phyloP scores from a whole-genome alignment of 2,797 vertebrate genomes.

The Mormyrus proboscirostris region DNA sequence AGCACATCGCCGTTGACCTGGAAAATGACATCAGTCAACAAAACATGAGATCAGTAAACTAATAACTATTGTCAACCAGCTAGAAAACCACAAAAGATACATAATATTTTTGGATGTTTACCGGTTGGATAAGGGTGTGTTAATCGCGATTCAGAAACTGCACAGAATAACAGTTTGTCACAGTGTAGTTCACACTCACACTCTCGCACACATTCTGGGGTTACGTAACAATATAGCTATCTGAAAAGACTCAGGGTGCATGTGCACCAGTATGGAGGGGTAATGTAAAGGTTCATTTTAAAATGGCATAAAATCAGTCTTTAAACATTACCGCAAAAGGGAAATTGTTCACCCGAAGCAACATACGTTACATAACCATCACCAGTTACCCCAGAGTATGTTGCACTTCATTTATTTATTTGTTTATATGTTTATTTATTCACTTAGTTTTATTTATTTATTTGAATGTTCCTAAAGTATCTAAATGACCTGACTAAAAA shows the following conservation, averaged over 20 bases:
- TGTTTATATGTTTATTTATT: not conserved
- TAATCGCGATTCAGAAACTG: not conserved
- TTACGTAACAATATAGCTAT: not conserved
- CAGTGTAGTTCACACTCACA: too few species aligned
- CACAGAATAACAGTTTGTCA: not conserved
- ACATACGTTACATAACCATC: not conserved
- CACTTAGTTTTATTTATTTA: not conserved
- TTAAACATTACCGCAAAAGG: not conserved
- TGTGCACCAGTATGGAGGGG: not conserved
- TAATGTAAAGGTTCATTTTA: not conserved
- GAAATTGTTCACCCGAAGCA: not conserved
- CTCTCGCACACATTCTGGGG: not conserved
- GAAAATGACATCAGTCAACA: not conserved
- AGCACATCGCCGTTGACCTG: not conserved
- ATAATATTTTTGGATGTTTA: not conserved
- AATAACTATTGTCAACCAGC: not conserved
- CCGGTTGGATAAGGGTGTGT: not conserved
- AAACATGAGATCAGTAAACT: not conserved
- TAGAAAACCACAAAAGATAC: not conserved
- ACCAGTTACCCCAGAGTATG: not conserved
- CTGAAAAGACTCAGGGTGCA: not conserved
- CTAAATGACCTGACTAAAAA: not conserved
- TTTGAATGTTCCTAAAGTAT: not conserved
- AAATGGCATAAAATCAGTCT: not conserved
- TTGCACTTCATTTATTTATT: not conserved